Evolutionary conservation across 2,797 vertebrate species (phyloP), one percentile per base, ranked within the genome.

Genomic region (Nannoperca australis): DNA sequence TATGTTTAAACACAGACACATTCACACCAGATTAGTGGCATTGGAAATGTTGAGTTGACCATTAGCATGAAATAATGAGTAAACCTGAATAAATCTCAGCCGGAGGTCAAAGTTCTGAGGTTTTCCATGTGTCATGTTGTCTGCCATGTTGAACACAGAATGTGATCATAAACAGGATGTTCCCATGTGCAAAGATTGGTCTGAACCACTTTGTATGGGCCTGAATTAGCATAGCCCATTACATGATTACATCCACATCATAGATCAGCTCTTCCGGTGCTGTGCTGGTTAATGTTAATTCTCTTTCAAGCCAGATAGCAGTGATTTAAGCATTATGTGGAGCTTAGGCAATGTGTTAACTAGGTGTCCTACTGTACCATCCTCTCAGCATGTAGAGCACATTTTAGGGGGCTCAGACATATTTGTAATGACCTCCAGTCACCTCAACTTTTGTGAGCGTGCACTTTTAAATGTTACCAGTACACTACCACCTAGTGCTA

Each of bases 1-100:
- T 59, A 53, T 77, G 58, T 73, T 69, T 70, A 67, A 75, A 59
- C 60, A 55, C 38, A 70, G 47, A 42, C 42, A 54, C 64, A 55
- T 61, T 70, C 70, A 24, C 40, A 49, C 11, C 64, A 79, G 34
- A 73, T 78, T 47, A 67, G 44, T 32, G 54, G 61, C 70, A 45
- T 50, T 60, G 56, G 63, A 50, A 51, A 67, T 56, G 34, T 34
- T n/a, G 51, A 61, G 42, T 40, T 72, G 66, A 70, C 44, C 58
- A 64, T 76, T 69, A 72, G 73, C 13, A 58, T 49, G 47, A 55
- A 67, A 27, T 27, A 27, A 27, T 27, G 1, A 27, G 24, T 27
- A 27, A 27, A 27, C 24, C 24, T 27, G 24, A 64, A 62, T 27
- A 17, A 50, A 72, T 27, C 45, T 68, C 36, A 3, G 64, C 72